Conservation (phyloP, 2,888 invertebrate species). For the Amiota minor region DNA sequence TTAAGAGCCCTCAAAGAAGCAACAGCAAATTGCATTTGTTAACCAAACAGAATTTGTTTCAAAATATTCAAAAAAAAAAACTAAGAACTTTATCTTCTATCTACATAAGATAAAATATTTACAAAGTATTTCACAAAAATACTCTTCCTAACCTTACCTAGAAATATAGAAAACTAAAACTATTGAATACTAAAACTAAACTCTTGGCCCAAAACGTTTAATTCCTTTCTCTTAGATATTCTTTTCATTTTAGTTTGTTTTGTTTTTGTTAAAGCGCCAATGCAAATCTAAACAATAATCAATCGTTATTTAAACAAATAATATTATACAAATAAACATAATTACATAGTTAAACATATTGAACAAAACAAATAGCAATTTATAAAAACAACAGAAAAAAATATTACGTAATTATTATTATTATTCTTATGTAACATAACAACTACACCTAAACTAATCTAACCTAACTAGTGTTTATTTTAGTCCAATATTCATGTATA, state of each 20-base stretch:
- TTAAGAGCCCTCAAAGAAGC: not conserved
- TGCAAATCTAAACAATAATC: slow-evolving; percentile 13
- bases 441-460: not conserved
- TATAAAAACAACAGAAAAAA: not conserved
- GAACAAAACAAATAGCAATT: slow-evolving; percentile 7
- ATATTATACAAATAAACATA: slow-evolving; percentile 5
- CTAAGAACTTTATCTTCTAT: not conserved
- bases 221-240: not conserved
- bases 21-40: not conserved
- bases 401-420: not conserved
- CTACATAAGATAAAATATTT: not conserved
- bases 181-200: slow-evolving; percentile 61
- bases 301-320: slow-evolving; percentile 11
- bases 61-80: slow-evolving; percentile 43
- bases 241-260: too few species aligned
- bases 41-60: slow-evolving; percentile 50
- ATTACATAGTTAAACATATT: not conserved
- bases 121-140: slow-evolving; percentile 39
- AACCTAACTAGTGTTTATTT: slow-evolving; percentile 38
- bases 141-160: slow-evolving; percentile 44
- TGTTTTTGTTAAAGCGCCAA: slow-evolving; percentile 29
- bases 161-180: slow-evolving; percentile 18
- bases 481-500: slow-evolving; percentile 38
- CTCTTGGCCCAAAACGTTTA: slow-evolving; percentile 56
- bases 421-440: not conserved